Base-by-base conservation (phyloP, 2,113 vertebrate genomes). In the Hydrochoerus hydrochaeris region DNA sequence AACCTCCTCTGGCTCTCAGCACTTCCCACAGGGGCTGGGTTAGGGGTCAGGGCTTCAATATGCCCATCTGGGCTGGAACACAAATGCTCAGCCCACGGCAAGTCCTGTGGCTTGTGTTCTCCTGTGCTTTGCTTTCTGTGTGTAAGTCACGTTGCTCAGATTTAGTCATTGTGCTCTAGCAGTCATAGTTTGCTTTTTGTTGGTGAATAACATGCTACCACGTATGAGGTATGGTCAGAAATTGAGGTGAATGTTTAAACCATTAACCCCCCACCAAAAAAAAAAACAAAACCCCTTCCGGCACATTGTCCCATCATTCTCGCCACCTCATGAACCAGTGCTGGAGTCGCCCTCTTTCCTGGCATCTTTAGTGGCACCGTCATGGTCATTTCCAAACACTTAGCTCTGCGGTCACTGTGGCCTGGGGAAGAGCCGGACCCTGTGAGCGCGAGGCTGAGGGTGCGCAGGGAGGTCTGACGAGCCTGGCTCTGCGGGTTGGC, bases 141-240 rank as follows among this genome's bases (percentile, higher is more conserved):
- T 0, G 0, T 38, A 44, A 16, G 7, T 86, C 3, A 2, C 46
- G 44, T 63, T 49, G 14, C 49, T 69, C 4, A 1, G 8, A 58
- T 38, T 41, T 75, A 35, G 30, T 63, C 38, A 6, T 26, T 2
- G 80, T 65, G 24, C 75, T 35, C 32, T 7, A 1, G 2, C 49
- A 38, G 41, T 41, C 83, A 1, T 5, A 38, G 46, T 32, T 73
- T 32, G n/a, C 35, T 75, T 62, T 65, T 28, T 17, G 1, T 6
- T n/a, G 44, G 63, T 44, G 71, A 44, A 5, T 81, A 13, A 65
- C 35, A n/a, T 38, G 11, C 77, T 63, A 0, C 28, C 8, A 1
- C 5, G 3, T 49, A 12, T 46, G 13, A 28, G 26, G 44, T 46
- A 6, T 49, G 73, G 26, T 30, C 2, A 5, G 8, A 14, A 49